A percentile compares a stretch with the other conserved stretches of the same genome.
Evolutionary conservation across 1,140 invertebrate species (phyloP).

Genomic region (Sweltsa coloradensis): DNA sequence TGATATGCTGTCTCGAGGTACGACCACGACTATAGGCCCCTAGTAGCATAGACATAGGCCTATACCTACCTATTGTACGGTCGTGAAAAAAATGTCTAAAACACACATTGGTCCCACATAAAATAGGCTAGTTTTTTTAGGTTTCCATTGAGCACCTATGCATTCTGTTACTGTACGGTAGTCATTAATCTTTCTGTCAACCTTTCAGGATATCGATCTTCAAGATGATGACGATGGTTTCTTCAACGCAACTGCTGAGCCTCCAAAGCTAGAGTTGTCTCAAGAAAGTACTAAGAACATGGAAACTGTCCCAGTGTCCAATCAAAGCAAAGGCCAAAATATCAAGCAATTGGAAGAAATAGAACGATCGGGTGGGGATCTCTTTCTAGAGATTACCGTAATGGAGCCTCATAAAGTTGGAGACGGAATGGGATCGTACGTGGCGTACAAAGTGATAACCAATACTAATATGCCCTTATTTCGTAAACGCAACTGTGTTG

Average conservation of each 20-base stretch:
- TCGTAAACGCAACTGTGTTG: slow-evolving; percentile 69
- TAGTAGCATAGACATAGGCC: no score
- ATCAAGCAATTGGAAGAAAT: slow-evolving; percentile 27
- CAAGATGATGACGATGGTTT: slow-evolving; percentile 3
- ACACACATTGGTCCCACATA: no score
- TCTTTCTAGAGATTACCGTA: slow-evolving; percentile 63
- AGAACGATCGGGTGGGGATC: slow-evolving; percentile 47
- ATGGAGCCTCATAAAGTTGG: slow-evolving; percentile 91
- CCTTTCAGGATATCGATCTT: slow-evolving; percentile 5
- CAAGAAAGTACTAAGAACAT: slow-evolving; percentile 23
- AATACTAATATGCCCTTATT: slow-evolving; percentile 87
- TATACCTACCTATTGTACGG: no score
- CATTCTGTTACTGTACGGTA: no score
- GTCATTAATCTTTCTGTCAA: slow-evolving; percentile 8
- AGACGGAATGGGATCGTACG: slow-evolving; percentile 93
- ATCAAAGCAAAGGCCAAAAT: slow-evolving; percentile 27
- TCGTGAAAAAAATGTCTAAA: no score
- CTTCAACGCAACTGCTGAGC: slow-evolving; percentile 23
- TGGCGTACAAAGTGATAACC: slow-evolving; percentile 83
- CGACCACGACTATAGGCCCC: no score
- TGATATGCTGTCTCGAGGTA: no score
- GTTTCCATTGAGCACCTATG: no score
- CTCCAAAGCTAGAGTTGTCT: slow-evolving; percentile 19
- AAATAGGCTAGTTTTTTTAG: no score
- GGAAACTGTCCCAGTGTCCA: slow-evolving; percentile 35